Base-by-base conservation (phyloP, 2,113 vertebrate species). In the Arizona elegans region DNA sequence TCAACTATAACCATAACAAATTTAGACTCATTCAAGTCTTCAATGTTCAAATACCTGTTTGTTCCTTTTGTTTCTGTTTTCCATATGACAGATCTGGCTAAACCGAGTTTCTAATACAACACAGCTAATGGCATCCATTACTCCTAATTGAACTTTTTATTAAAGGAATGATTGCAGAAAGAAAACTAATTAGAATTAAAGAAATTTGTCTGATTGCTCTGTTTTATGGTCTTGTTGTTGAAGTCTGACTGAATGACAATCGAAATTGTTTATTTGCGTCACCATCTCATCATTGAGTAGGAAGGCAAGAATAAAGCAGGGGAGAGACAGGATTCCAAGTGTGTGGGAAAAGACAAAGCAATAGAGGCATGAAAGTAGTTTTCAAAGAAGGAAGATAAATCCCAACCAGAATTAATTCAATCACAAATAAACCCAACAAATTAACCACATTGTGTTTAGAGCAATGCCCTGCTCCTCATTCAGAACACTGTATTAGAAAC, bases 141-240 rank as follows among this genome's bases (percentile, higher is more conserved):
- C 91, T 96, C 92, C 55, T 94, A 94, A 95, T 58, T 96, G 92
- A 95, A 89, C 95, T 93, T 95, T 90, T 95, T 94, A 94, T 90
- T 93, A 92, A 95, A 90, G 89, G 91, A 88, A 95, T 59, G 54
- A 92, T 87, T 96, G 92, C 91, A 96, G 93, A 95, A 96, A 89
- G 93, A 86, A 92, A 93, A 86, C 92, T 96, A 95, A 96, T 96
- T 94, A 95, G 94, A 96, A 95, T 94, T 86, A 92, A 96, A 95
- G 43, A 81, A 95, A 94, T 90, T 93, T 43, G 92, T 59, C 87
- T 86, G n/a, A 92, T 95, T 93, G 90, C 90, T 96, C 93, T 93
- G 89, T 94, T 95, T 96, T 93, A 91, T 54, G 59, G 21, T 17
- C 91, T 38, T 0, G 95, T 95, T 94, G 75, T 93, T 24, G 92